Base-by-base conservation (phyloP, 64 coral and sea anemone species). In the Acropora yongei region DNA sequence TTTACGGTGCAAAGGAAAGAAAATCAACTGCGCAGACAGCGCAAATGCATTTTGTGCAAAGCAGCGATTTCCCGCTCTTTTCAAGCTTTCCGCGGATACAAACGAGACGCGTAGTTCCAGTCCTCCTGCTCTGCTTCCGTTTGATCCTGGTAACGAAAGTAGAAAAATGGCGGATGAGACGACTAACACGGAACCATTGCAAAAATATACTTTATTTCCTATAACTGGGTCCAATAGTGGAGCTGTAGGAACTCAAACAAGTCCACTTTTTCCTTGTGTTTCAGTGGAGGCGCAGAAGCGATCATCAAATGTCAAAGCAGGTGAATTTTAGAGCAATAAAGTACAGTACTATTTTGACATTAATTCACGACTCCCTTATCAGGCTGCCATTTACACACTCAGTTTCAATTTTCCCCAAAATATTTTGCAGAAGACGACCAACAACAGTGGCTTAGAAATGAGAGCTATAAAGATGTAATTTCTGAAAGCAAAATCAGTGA, bases 401-500 rank as follows among this genome's bases (percentile, higher is more conserved):
- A 55, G 51, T 55, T 55, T 7, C 10, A 55, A 7, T 55, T 55
- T 55, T 55, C 51, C 30, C 30, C 30, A 30, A 55, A 55, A 55
- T 55, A 55, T 71, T 85, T 48, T 72, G 60, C 61, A 85, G 82
- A 47, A 49, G 65, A 47, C 61, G 49, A 66, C 6, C 63, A 72
- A 6, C 65, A 61, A 85, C 69, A 50, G 12, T 85, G 82, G 82
- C 82, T 85, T 47, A 69, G 82, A 72, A 85, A 85, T 85, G 82
- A 85, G 46, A 85, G 82, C 43, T 85, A 85, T 57, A 85, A 85
- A 72, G 63, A 69, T 69, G 44, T 85, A 69, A 1, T 7, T 18
- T 49, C 1, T 85, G 4, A 2, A 71, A 46, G 49, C 49, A 65
- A 85, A 11, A 44, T 44, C 39, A 61, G 5, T 65, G 12, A 63